phyloP scores from a whole-genome alignment of 2,113 vertebrate species.

The Dicerorhinus sumatrensis region DNA sequence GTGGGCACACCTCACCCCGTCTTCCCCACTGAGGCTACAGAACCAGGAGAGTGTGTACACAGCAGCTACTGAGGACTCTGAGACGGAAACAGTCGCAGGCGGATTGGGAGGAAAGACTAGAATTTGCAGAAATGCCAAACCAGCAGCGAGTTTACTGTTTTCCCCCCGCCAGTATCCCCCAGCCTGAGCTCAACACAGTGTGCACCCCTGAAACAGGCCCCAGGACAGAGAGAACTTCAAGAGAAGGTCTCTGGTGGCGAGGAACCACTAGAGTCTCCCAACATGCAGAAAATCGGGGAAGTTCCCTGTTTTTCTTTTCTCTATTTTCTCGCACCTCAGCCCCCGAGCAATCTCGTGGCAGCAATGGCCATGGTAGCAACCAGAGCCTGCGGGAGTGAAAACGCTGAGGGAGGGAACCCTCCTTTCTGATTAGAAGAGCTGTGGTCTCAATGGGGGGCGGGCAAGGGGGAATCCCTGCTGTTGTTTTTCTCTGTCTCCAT shows the following conservation, averaged over 20 bases:
- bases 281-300: background rate
- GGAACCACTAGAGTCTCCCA: too few species aligned
- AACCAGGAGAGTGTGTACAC: too few species aligned
- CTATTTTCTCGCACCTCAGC: rapidly evolving
- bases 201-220: background rate
- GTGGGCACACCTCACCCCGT: background rate
- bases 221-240: background rate
- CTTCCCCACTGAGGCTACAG: background rate
- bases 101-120: background rate
- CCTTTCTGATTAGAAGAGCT: background rate
- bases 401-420: background rate
- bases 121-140: background rate
- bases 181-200: background rate
- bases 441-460: too few species aligned
- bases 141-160: background rate
- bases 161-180: background rate
- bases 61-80: background rate
- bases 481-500: background rate
- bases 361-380: background rate
- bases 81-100: background rate
- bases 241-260: background rate
- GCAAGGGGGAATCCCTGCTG: background rate
- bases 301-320: background rate
- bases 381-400: background rate
- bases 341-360: too few species aligned